Evolutionary conservation across 2,888 invertebrate species (phyloP).

Genomic region (Linhomoeus sp.): DNA sequence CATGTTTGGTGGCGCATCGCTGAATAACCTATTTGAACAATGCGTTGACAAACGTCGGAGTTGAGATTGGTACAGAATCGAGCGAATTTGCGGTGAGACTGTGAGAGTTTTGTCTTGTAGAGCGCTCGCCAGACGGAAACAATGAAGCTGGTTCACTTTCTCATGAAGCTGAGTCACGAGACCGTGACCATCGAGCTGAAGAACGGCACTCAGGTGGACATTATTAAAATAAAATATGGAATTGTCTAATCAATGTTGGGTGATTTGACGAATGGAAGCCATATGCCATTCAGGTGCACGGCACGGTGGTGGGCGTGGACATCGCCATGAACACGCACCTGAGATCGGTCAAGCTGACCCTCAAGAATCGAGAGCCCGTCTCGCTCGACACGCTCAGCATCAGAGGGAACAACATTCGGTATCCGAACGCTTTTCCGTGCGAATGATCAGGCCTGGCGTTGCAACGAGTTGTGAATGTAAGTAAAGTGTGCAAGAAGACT

Average conservation of each 20-base stretch:
- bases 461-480: too few species aligned
- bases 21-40: too few species aligned
- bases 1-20: too few species aligned
- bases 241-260: too few species aligned
- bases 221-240: too few species aligned
- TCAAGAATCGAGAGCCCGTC: conserved; percentile 80
- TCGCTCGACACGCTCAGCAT: conserved; percentile 84
- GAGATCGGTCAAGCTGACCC: conserved; percentile 89
- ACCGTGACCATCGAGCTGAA: conserved; percentile 96
- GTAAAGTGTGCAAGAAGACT: too few species aligned
- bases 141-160: conserved; percentile 47
- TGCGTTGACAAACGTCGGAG: too few species aligned
- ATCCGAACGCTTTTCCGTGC: too few species aligned
- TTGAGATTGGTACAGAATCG: background rate
- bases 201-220: conserved; percentile 74
- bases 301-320: conserved; percentile 57
- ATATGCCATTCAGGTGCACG: conserved; percentile 11
- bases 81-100: too few species aligned
- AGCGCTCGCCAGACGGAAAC: background rate
- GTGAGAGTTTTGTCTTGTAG: background rate
- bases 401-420: conserved; percentile 42
- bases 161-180: conserved; percentile 98
- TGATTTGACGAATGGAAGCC: too few species aligned
- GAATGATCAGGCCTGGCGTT: too few species aligned
- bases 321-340: conserved; percentile 99